A percentile compares a stretch with the other conserved stretches of the same genome.
These are phyloP conservation scores for Synodontis membranacea DNA, from an alignment of 2,113 vertebrate genomes.

Conservation along the genomic window DNA sequence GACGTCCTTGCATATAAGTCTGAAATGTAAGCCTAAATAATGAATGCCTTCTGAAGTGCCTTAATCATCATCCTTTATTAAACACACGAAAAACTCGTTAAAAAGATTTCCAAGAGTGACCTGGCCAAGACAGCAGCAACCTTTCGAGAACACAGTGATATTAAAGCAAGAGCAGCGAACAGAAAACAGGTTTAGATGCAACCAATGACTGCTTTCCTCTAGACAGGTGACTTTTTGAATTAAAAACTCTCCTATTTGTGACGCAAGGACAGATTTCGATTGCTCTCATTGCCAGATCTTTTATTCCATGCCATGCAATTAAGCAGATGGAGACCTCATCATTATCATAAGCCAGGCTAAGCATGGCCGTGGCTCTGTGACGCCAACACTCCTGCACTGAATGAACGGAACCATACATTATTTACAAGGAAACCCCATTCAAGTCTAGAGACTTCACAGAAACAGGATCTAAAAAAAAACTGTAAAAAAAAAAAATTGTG, in stretches of 20 bases:
- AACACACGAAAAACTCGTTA: too few relatives aligned
- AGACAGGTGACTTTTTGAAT: neutral
- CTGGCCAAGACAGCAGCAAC: too few relatives aligned
- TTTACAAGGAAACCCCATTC: neutral
- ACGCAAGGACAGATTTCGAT: neutral
- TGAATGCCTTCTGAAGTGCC: neutral
- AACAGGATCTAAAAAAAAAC: neutral
- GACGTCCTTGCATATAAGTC: neutral
- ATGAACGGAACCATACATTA: neutral
- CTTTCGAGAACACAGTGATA: neutral
- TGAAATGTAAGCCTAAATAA: constrained; percentile 18
- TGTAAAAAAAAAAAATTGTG: neutral
- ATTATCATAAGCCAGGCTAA: constrained; percentile 30
- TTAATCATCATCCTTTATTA: too few relatives aligned
- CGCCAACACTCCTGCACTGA: neutral
- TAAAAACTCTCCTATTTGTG: neutral
- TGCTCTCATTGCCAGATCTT: neutral
- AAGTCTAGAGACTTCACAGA: neutral
- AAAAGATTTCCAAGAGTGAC: too few relatives aligned
- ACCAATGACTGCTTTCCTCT: constrained; percentile 4
- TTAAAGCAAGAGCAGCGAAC: neutral
- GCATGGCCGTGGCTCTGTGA: neutral
- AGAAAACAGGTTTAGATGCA: neutral
- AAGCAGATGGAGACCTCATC: constrained; percentile 15
- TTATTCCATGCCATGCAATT: neutral